A percentile compares a stretch with the other conserved stretches of the same genome.
phyloP scores from a whole-genome alignment of 2,888 invertebrate genomes.

The Yponomeuta evonymella region DNA sequence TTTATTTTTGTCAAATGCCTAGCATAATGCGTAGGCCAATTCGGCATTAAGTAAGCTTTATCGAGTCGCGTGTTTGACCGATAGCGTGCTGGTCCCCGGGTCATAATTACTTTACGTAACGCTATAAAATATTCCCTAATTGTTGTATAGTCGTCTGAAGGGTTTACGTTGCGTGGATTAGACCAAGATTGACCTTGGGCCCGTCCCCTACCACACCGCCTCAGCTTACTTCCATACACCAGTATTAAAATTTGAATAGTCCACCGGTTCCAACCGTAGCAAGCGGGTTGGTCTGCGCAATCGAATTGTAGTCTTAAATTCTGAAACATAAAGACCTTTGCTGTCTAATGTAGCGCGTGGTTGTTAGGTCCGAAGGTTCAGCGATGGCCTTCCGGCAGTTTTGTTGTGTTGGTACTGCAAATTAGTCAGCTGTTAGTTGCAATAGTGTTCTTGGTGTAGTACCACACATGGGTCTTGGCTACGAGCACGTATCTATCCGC shows the following conservation, averaged over 20 bases:
- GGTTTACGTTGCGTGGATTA: constrained; percentile 59
- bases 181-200: constrained; percentile 64
- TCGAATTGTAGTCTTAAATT: constrained; percentile 39
- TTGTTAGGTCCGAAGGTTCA: not conserved
- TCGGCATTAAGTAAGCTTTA: constrained; percentile 42
- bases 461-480: constrained; percentile 42
- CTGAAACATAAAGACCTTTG: constrained; percentile 38
- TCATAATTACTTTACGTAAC: constrained; percentile 56
- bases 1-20: constrained; percentile 34
- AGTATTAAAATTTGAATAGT: constrained; percentile 68
- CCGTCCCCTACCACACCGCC: constrained; percentile 41
- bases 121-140: constrained; percentile 50
- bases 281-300: constrained; percentile 47
- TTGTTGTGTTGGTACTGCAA: constrained; percentile 66
- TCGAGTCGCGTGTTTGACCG: constrained; percentile 52
- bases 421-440: constrained; percentile 65
- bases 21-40: constrained; percentile 56
- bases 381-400: constrained; percentile 26
- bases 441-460: constrained; percentile 47
- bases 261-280: constrained; percentile 53
- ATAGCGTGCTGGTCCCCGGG: constrained; percentile 40
- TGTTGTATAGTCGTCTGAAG: constrained; percentile 28
- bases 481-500: constrained; percentile 43
- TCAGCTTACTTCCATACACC: constrained; percentile 33
- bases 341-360: constrained; percentile 26